Evolutionary conservation across 2,113 vertebrate species (phyloP).

Genomic region (Sebastes fasciatus): DNA sequence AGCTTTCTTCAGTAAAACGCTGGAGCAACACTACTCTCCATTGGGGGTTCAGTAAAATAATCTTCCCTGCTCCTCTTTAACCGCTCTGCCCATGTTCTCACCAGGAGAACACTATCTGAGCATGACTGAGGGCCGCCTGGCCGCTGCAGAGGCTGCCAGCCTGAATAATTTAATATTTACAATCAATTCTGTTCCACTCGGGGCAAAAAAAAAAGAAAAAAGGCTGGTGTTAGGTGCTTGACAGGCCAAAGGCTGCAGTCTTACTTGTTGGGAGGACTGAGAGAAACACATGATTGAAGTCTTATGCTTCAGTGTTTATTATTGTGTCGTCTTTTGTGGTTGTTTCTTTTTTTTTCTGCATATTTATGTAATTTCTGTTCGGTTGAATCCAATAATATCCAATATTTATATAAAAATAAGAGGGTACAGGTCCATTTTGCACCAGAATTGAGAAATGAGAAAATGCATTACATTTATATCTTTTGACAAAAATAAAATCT

Average conservation of each 20-base stretch:
- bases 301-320: not conserved
- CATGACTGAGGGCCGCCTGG: constrained; percentile 35
- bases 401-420: not conserved
- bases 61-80: constrained; percentile 53
- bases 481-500: too few relatives aligned
- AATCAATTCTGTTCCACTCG: constrained; percentile 60
- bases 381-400: not conserved
- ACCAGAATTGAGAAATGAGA: not conserved
- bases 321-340: not conserved
- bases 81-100: constrained; percentile 62
- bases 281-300: constrained; percentile 1
- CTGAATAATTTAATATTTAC: constrained; percentile 77
- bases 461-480: not conserved
- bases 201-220: not conserved
- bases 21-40: constrained; percentile 53
- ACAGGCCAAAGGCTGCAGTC: constrained; percentile 39
- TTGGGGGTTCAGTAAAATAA: constrained; percentile 63
- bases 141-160: constrained; percentile 34
- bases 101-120: constrained; percentile 65
- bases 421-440: not conserved
- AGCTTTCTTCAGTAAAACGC: constrained; percentile 8
- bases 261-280: constrained; percentile 2
- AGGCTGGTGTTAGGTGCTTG: constrained; percentile 4
- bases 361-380: not conserved
- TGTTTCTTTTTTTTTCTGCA: not conserved